Evolutionary conservation across 2,888 invertebrate genomes (phyloP).

Genomic region (Lochmaea capreae): DNA sequence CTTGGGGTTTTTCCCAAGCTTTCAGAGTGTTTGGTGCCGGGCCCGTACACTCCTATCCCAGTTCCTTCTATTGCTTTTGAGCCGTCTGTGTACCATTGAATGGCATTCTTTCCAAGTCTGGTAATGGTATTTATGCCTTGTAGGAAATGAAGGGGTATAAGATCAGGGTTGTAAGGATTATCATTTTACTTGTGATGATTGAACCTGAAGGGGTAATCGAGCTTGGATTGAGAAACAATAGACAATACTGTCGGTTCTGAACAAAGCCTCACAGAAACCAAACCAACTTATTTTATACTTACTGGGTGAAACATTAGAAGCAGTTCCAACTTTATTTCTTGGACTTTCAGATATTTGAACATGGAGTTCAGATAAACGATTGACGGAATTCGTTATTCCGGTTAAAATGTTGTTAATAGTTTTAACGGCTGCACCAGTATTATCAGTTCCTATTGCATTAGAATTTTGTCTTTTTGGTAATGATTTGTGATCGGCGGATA

Average conservation of each 20-base stretch:
- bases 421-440: constrained; percentile 59
- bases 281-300: constrained; percentile 15
- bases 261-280: background rate
- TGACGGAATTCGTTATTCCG: constrained; percentile 62
- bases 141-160: no score
- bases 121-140: no score
- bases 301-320: constrained; percentile 33
- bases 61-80: no score
- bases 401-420: constrained; percentile 62
- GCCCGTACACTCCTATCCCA: no score
- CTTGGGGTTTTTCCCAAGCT: no score
- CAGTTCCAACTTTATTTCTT: constrained; percentile 31
- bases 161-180: no score
- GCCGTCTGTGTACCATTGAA: no score
- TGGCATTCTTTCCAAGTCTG: no score
- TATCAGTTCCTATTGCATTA: constrained; percentile 58
- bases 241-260: no score
- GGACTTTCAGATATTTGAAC: constrained; percentile 50
- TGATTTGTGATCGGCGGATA: constrained; percentile 14
- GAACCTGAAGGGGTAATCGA: no score
- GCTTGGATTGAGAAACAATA: background rate
- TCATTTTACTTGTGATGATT: no score
- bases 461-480: constrained; percentile 54
- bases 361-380: constrained; percentile 59
- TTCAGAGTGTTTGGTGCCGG: no score